Percentiles rank a stretch among this genome's conserved stretches.
Evolutionary conservation across 2,888 invertebrate genomes (phyloP).

Genomic region (Morpho deidamia): DNA sequence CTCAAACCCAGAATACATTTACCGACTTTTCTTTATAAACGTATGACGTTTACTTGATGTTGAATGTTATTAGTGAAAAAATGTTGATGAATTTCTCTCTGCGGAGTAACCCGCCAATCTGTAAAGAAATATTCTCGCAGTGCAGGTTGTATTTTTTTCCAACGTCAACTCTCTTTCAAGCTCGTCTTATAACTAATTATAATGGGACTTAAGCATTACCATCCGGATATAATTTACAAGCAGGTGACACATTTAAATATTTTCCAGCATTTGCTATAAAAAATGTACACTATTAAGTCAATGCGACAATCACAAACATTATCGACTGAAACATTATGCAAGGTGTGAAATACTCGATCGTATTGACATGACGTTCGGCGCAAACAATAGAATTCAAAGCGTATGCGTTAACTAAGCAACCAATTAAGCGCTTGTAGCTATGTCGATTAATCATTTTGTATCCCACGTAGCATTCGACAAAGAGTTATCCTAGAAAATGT

Average conservation of each 20-base stretch:
- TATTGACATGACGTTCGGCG: constrained; percentile 17
- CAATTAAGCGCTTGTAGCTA: constrained; percentile 59
- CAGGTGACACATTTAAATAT: constrained; percentile 1
- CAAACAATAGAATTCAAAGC: constrained; percentile 24
- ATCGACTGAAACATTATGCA: background rate
- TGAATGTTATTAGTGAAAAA: too few species aligned
- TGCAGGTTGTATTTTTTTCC: too few species aligned
- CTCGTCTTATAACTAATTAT: too few species aligned
- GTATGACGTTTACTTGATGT: too few species aligned
- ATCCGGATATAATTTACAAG: background rate
- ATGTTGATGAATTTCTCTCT: too few species aligned
- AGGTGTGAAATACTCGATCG: constrained; percentile 15
- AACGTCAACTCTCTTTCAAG: too few species aligned
- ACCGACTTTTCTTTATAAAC: too few species aligned
- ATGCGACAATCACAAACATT: too few species aligned
- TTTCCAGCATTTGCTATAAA: background rate
- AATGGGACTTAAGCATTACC: too few species aligned
- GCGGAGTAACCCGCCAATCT: too few species aligned
- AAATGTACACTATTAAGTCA: background rate
- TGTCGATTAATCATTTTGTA: constrained; percentile 62
- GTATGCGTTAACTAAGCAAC: constrained; percentile 49
- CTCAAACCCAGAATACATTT: too few species aligned
- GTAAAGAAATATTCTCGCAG: too few species aligned
- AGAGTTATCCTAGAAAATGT: constrained; percentile 46
- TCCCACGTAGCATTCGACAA: constrained; percentile 64